Evolutionary conservation across 2,888 invertebrate genomes (phyloP).

Genomic region (Dasysyrphus albostriatus): DNA sequence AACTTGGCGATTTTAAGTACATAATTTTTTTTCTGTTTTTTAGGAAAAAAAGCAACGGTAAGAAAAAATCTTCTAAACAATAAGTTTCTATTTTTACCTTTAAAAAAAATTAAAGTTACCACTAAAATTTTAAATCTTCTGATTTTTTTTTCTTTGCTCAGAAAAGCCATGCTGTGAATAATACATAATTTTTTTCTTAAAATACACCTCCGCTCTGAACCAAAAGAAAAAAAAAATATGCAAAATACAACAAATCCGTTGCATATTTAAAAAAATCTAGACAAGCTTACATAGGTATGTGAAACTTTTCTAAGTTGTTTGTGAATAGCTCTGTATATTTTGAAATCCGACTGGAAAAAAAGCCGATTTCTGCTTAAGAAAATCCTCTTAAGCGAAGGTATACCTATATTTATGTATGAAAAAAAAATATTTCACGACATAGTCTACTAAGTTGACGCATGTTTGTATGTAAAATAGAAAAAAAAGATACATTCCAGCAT

Average conservation of each 20-base stretch:
- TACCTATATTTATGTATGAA: neutral
- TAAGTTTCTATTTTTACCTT: too few relatives aligned
- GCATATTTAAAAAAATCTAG: neutral
- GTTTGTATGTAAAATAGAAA: slow-evolving; percentile 24
- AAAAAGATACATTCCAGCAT: slow-evolving; percentile 8
- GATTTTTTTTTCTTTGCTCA: neutral
- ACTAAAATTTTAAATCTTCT: neutral
- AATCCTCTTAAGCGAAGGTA: slow-evolving; percentile 19
- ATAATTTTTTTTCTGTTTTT: too few relatives aligned
- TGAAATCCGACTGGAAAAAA: neutral
- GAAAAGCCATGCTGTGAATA: neutral
- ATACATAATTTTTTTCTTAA: neutral
- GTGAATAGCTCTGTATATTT: slow-evolving; percentile 1
- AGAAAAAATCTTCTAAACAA: too few relatives aligned
- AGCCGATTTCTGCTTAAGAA: neutral
- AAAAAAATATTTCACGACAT: neutral
- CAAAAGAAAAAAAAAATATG: slow-evolving; percentile 11
- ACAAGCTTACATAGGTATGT: slow-evolving; percentile 16
- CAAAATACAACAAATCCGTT: slow-evolving; percentile 3
- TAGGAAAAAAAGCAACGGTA: too few relatives aligned
- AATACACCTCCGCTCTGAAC: neutral
- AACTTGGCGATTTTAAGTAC: too few relatives aligned
- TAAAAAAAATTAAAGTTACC: neutral
- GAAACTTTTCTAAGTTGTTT: slow-evolving; percentile 22
- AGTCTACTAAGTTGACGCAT: neutral